Conservation (phyloP, 2,113 vertebrate species). For the Coracopsis vasa region DNA sequence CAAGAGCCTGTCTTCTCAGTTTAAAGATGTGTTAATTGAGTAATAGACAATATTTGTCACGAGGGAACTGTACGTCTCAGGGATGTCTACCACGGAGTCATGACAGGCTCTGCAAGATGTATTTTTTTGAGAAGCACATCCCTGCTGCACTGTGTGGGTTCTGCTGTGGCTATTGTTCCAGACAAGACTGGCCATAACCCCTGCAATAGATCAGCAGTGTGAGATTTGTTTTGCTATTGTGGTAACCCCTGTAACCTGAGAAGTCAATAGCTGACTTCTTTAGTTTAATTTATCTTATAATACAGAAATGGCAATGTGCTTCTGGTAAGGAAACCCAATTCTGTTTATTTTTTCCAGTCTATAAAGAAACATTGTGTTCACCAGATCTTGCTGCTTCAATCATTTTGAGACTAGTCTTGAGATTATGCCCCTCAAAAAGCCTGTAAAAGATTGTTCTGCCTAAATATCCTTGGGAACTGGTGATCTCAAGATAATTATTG, state of each 20-base stretch:
- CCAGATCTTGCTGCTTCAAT: not conserved
- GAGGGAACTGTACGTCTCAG: conserved; percentile 10
- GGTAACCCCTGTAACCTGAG: conserved; percentile 67
- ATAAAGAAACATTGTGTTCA: conserved; percentile 38
- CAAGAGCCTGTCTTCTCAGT: conserved; percentile 47
- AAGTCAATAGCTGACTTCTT: conserved; percentile 70
- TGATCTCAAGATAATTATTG: not conserved
- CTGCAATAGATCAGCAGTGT: conserved; percentile 49
- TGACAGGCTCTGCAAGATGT: conserved; percentile 8
- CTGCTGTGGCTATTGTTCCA: conserved; percentile 63
- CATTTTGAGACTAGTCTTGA: not conserved
- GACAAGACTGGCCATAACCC: conserved; percentile 63
- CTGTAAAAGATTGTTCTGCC: not conserved
- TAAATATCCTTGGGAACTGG: not conserved
- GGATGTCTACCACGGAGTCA: not conserved
- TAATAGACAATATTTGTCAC: conserved; percentile 29
- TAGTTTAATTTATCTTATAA: conserved; percentile 71
- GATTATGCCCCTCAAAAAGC: not conserved
- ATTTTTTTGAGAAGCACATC: conserved; percentile 20
- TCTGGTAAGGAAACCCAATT: conserved; percentile 70
- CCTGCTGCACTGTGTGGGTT: conserved; percentile 41
- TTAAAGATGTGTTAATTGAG: conserved; percentile 59
- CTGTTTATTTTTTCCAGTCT: conserved; percentile 43
- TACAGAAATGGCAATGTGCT: conserved; percentile 64
- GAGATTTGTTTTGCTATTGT: conserved; percentile 55